phyloP scores from a whole-genome alignment of 2,113 vertebrate species.

The Paradisaea rubra region DNA sequence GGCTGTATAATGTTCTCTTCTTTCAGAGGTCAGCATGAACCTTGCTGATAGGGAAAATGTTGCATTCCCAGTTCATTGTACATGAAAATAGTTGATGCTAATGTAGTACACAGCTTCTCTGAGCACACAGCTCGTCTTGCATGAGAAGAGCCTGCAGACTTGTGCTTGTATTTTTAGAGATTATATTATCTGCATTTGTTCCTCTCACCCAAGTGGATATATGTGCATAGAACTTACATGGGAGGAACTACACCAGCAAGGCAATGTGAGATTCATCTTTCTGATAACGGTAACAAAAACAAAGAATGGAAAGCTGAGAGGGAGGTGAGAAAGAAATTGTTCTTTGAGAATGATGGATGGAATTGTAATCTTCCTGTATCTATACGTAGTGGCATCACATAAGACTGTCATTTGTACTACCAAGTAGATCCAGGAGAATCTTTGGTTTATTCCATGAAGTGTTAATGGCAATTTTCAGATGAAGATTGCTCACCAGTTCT shows the following conservation, averaged over 20 bases:
- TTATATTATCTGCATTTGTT: not conserved
- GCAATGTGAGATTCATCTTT: not conserved
- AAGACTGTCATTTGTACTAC: not conserved
- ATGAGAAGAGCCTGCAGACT: not conserved
- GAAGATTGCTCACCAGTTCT: not conserved
- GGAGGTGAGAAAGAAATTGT: not conserved
- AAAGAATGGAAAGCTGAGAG: not conserved
- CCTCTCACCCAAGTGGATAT: not conserved
- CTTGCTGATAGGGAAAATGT: not conserved
- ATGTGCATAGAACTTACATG: not conserved
- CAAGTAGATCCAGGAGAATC: not conserved
- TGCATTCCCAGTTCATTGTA: not conserved
- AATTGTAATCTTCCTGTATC: not conserved
- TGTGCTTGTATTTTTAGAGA: not conserved
- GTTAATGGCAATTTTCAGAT: not conserved
- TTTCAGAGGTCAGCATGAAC: not conserved
- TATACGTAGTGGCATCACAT: not conserved
- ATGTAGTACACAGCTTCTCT: not conserved
- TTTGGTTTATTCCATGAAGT: not conserved
- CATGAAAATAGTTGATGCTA: not conserved
- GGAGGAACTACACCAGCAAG: not conserved
- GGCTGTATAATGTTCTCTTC: not conserved
- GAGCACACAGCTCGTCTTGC: not conserved
- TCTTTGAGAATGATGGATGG: not conserved
- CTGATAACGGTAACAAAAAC: not conserved